These are phyloP conservation scores for Drosophila picticornis DNA, from an alignment of 2,888 invertebrate genomes.

Conservation along the genomic window DNA sequence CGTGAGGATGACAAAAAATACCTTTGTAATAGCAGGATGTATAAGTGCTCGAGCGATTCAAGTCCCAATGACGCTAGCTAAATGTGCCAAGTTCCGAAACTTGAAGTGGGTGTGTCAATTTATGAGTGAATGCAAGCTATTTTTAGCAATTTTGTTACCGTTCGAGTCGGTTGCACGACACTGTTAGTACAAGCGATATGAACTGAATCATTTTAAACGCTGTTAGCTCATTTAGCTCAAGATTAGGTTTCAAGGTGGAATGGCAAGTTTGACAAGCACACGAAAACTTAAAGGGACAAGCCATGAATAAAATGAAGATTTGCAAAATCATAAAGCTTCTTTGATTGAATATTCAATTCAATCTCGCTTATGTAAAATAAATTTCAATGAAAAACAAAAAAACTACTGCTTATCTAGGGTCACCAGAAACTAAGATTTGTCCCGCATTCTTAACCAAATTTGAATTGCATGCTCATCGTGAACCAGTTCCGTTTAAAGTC, in stretches of 20 bases:
- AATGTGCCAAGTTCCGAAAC: not conserved
- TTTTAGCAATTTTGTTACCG: not conserved
- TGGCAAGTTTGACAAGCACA: not conserved
- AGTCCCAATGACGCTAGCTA: conserved; percentile 1
- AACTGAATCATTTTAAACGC: not conserved
- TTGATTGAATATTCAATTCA: not conserved
- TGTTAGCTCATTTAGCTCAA: not conserved
- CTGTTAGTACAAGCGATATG: not conserved
- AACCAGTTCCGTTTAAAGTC: conserved; percentile 9
- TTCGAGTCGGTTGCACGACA: not conserved
- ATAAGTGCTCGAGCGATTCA: not conserved
- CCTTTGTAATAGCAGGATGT: not conserved
- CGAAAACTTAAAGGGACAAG: not conserved
- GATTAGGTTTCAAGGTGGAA: not conserved
- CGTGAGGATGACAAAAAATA: not conserved
- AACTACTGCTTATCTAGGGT: not conserved
- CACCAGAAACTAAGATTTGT: not conserved
- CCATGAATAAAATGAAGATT: not conserved
- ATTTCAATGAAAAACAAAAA: not conserved
- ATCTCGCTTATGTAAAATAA: not conserved
- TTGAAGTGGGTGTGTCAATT: not conserved
- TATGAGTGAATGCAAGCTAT: not conserved
- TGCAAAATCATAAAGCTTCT: not conserved
- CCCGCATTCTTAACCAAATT: conserved; percentile 2
- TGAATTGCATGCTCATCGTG: not conserved